phyloP scores from a whole-genome alignment of 2,888 invertebrate species.

The Nemotelus pantherinus region DNA sequence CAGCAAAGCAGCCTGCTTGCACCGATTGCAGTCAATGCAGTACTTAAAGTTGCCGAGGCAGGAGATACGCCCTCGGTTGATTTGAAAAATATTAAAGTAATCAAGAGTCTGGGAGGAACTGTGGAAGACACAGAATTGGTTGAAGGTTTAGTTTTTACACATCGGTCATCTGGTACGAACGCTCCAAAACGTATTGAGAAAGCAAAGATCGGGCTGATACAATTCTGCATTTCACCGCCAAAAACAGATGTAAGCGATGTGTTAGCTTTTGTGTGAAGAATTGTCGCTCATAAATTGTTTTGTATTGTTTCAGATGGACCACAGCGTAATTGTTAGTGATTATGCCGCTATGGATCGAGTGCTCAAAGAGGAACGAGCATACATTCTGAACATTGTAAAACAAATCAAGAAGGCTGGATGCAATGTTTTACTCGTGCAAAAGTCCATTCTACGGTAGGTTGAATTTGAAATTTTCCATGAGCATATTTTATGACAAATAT shows the following conservation, averaged over 20 bases:
- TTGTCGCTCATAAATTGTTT: neutral
- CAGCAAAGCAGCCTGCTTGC: conserved; percentile 96
- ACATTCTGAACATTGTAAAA: conserved; percentile 98
- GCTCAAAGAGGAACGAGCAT: conserved; percentile 95
- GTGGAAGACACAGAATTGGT: conserved; percentile 97
- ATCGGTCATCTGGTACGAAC: conserved; percentile 86
- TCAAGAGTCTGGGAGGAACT: conserved; percentile 95
- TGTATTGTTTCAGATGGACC: conserved; percentile 79
- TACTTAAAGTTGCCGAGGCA: conserved; percentile 73
- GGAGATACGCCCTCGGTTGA: conserved; percentile 81
- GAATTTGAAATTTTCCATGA: neutral
- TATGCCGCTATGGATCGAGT: conserved; percentile 99
- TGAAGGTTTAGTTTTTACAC: conserved; percentile 94
- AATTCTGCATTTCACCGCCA: conserved; percentile 99
- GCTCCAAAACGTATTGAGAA: conserved; percentile 95
- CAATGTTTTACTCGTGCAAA: conserved; percentile 92
- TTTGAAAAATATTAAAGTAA: conserved; percentile 95
- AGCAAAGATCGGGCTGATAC: conserved; percentile 97
- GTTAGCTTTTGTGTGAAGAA: neutral
- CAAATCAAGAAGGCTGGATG: conserved; percentile 99
- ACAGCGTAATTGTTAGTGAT: conserved; percentile 95
- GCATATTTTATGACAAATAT: neutral
- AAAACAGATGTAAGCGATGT: conserved; percentile 88
- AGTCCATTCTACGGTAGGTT: conserved; percentile 76
- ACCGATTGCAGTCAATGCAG: conserved; percentile 97